Base-by-base conservation (phyloP, 2,797 vertebrate species). In the Pelobates cultripes region DNA sequence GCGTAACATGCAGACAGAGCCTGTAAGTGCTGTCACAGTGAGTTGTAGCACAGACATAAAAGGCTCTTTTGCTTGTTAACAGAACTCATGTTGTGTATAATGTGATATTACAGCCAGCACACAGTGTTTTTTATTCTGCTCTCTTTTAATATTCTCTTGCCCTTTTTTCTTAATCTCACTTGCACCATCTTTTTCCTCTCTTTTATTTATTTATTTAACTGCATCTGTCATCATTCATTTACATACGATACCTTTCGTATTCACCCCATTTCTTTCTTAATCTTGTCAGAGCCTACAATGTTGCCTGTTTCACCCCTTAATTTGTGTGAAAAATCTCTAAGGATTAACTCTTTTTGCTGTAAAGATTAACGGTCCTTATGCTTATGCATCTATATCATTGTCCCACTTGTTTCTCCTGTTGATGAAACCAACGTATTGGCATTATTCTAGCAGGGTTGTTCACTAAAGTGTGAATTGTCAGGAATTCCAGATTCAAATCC, bases 41-140 rank as follows among this genome's bases (percentile, higher is more conserved):
- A 84, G 68, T 84, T 84, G 82, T 84, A 84, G 82, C 77, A 67
- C 73, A 84, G 77, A 70, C 77, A 80, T 84, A 80, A 84, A 84
- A 84, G 73, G 77, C 69, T 84, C 73, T 80, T 84, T 80, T 84
- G 73, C 82, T 84, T 84, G 82, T 76, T 84, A 84, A 84, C 82
- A 80, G 77, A 80, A 60, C 77, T 72, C 82, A 80, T 84, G 77
- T 80, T 84, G 77, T 84, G 82, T 76, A 79, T 76, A 84, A 84
- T 84, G 73, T 84, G 73, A 76, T 76, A 84, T 79, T 84, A 84
- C 14, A 13, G 68, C 55, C 68, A 7, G 69, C 67, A 67, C 73
- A 72, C 82, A 57, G 67, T 75, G 82, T 73, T 79, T 57, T 80
- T 55, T 68, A 76, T 72, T 4, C 77, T 83, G 75, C 70, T 83